A percentile compares a stretch with the other conserved stretches of the same genome.
Evolutionary conservation across 1,140 invertebrate genomes (phyloP).

Genomic region (Drosophila tropicalis): DNA sequence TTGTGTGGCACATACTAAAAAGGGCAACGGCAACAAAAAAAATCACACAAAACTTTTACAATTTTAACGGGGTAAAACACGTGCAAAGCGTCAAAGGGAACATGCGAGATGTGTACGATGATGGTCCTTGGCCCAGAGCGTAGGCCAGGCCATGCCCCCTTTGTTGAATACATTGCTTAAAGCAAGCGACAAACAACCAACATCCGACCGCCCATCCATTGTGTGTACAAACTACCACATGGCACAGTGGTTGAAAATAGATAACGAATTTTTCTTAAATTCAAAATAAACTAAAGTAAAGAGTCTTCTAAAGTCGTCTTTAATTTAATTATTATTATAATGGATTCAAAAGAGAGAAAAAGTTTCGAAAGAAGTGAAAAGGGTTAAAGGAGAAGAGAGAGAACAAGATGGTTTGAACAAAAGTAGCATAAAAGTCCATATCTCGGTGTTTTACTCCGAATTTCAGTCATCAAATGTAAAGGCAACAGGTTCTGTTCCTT

Average conservation of each 20-base stretch:
- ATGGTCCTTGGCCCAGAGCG: conserved; percentile 4
- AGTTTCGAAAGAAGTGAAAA: too few species aligned
- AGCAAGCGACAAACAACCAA: conserved; percentile 62
- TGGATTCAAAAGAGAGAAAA: too few species aligned
- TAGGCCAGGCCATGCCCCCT: conserved; percentile 18
- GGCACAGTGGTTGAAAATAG: background rate
- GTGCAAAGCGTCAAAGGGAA: conserved; percentile 69
- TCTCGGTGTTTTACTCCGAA: too few species aligned
- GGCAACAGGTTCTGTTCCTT: too few species aligned
- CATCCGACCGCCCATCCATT: conserved; percentile 42
- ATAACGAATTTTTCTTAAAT: too few species aligned
- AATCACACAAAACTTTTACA: conserved; percentile 71
- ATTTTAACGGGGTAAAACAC: conserved; percentile 74
- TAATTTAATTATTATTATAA: too few species aligned
- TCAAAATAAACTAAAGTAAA: too few species aligned
- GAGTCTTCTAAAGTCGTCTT: too few species aligned
- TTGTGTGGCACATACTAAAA: conserved; percentile 23
- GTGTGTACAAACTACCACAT: background rate
- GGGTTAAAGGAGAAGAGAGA: too few species aligned
- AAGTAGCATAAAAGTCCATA: too few species aligned
- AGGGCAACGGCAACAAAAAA: conserved; percentile 50
- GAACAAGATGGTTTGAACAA: too few species aligned
- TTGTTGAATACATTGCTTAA: conserved; percentile 49
- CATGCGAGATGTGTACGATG: conserved; percentile 40
- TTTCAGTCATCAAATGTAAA: too few species aligned